These are phyloP conservation scores for Tragelaphus oryx DNA, from an alignment of 2,797 vertebrate species.

Conservation along the genomic window DNA sequence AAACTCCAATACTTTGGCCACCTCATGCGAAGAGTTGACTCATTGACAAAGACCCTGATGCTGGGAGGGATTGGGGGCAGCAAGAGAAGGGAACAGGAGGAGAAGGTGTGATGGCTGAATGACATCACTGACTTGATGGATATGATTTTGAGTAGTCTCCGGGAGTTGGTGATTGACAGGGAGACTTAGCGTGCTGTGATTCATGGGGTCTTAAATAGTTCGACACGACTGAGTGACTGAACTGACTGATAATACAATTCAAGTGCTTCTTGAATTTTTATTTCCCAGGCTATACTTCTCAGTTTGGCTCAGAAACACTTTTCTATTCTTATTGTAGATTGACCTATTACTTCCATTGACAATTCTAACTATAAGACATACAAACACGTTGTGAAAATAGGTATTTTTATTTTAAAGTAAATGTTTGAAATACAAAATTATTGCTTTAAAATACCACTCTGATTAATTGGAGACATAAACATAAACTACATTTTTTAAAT, in stretches of 20 bases:
- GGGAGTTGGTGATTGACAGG: too few species aligned
- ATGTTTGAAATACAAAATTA: background rate
- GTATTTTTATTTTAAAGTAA: background rate
- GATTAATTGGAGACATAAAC: background rate
- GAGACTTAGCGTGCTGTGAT: accelerated
- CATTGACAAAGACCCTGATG: too few species aligned
- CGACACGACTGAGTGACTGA: too few species aligned
- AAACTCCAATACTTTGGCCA: too few species aligned
- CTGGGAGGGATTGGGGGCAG: too few species aligned
- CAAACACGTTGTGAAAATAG: background rate
- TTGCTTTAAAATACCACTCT: background rate
- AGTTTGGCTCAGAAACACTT: background rate
- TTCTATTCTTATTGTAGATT: background rate
- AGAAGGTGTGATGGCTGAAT: too few species aligned
- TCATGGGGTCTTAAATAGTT: too few species aligned
- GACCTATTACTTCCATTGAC: background rate
- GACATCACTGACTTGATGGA: too few species aligned
- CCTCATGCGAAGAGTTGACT: too few species aligned
- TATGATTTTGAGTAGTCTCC: too few species aligned
- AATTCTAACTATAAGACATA: background rate
- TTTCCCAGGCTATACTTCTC: background rate
- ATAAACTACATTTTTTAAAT: background rate
- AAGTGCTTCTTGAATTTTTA: background rate
- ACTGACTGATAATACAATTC: background rate
- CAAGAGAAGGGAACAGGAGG: too few species aligned